These are phyloP conservation scores for Dasyurus viverrinus DNA, from an alignment of 2,113 vertebrate genomes.

Conservation along the genomic window DNA sequence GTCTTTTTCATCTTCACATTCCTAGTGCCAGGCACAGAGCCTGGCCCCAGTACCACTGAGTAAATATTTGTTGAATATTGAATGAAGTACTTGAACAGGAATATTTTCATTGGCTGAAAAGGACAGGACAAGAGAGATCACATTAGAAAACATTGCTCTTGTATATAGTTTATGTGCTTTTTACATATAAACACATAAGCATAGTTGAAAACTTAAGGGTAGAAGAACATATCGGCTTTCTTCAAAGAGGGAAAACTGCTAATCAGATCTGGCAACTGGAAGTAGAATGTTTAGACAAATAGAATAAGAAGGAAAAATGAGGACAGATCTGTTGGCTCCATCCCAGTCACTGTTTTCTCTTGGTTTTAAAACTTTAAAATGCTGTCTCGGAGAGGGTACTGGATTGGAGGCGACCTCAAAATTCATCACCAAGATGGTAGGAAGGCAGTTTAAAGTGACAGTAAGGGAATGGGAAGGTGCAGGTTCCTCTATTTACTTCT, in stretches of 20 bases:
- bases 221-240: background rate
- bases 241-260: conserved; percentile 19
- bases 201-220: background rate
- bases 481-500: conserved; percentile 39
- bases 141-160: conserved; percentile 17
- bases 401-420: conserved; percentile 45
- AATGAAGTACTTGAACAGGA: conserved; percentile 37
- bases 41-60: background rate
- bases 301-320: conserved; percentile 28
- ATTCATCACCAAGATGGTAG: conserved; percentile 54
- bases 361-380: conserved; percentile 55
- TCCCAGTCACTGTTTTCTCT: conserved; percentile 8
- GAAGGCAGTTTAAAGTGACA: conserved; percentile 7
- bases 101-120: conserved; percentile 24
- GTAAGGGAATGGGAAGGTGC: conserved; percentile 31
- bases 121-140: conserved; percentile 8
- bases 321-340: conserved; percentile 35
- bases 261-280: background rate
- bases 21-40: background rate
- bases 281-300: conserved; percentile 24
- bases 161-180: conserved; percentile 1
- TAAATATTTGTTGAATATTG: conserved; percentile 11
- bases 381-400: conserved; percentile 17
- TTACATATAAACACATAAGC: conserved; percentile 18
- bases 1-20: background rate